Evolutionary conservation across 35 echinoderm and acorn worm species (phyloP).

Genomic region (Diadema setosum): DNA sequence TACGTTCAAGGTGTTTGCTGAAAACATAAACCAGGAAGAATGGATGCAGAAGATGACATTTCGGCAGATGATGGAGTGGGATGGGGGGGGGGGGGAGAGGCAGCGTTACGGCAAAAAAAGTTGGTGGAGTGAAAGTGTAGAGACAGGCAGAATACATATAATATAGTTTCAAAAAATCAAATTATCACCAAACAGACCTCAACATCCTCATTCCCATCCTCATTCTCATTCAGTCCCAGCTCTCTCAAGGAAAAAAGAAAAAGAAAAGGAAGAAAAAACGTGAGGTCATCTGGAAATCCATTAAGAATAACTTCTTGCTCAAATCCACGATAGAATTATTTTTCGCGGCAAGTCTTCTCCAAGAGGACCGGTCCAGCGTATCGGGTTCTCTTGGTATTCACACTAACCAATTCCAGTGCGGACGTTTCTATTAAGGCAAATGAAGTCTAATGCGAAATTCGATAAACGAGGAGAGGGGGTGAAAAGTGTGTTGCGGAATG

Average conservation of each 20-base stretch:
- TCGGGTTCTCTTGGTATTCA: not conserved
- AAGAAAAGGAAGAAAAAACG: not conserved
- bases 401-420: not conserved
- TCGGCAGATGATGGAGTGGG: not conserved
- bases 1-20: not conserved
- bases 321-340: not conserved
- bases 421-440: not conserved
- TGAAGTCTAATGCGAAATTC: not conserved
- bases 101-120: not conserved
- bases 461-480: not conserved
- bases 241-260: not conserved
- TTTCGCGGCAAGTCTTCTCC: not conserved
- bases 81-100: not conserved
- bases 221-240: not conserved
- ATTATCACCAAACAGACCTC: not conserved
- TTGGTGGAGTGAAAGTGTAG: not conserved
- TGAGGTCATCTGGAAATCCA: not conserved
- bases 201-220: conserved; percentile 8
- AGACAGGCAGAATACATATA: not conserved
- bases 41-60: not conserved
- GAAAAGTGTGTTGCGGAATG: not conserved
- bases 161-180: not conserved
- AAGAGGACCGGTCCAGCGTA: not conserved
- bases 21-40: not conserved
- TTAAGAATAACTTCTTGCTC: not conserved